A percentile compares a stretch with the other conserved stretches of the same genome.
phyloP scores from a whole-genome alignment of 2,113 vertebrate genomes.

The Fukomys damarensis region DNA sequence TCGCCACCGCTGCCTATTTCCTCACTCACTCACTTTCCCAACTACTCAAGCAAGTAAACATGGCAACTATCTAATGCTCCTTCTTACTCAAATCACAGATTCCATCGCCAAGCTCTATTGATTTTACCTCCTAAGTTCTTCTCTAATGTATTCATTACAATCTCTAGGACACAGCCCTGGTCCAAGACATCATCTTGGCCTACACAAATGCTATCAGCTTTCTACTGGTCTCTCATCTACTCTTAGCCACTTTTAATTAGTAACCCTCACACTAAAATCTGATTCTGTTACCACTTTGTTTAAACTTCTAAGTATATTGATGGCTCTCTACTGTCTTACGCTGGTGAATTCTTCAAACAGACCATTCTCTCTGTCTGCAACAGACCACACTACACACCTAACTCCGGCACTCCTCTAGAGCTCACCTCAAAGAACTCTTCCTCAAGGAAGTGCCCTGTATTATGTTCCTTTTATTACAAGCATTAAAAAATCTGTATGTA shows the following conservation, averaged over 20 bases:
- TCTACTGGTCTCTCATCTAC: background rate
- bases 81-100: background rate
- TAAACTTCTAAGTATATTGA: background rate
- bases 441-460: background rate
- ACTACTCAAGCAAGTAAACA: background rate
- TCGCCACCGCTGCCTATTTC: background rate
- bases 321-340: background rate
- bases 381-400: background rate
- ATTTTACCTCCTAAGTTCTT: background rate
- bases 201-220: background rate
- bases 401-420: background rate
- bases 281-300: background rate
- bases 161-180: background rate
- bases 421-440: background rate
- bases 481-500: background rate
- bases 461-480: background rate
- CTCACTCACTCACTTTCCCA: background rate
- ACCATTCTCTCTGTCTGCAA: background rate
- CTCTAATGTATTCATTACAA: background rate
- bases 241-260: background rate
- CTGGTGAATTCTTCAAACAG: background rate
- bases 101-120: background rate
- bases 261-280: background rate
- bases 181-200: background rate
- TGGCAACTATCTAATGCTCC: background rate